phyloP scores from a whole-genome alignment of 1,140 invertebrate species.

The Protaetia brevitarsis region DNA sequence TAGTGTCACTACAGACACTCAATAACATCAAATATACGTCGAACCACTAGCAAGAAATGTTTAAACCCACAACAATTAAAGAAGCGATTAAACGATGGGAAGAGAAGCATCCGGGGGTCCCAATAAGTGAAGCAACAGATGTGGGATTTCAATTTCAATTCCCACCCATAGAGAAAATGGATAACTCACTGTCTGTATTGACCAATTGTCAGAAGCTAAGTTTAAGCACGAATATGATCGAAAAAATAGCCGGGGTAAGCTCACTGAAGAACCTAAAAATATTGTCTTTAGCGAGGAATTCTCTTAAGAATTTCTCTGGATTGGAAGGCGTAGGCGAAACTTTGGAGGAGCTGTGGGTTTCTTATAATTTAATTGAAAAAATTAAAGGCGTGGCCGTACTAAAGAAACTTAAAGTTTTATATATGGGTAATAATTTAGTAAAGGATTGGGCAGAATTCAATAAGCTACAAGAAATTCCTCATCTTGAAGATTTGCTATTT shows the following conservation, averaged over 20 bases:
- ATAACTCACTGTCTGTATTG: conserved; percentile 61
- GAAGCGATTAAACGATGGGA: conserved; percentile 80
- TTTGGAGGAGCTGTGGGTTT: conserved; percentile 90
- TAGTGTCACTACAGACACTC: background rate
- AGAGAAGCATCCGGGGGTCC: conserved; percentile 65
- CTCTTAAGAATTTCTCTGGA: conserved; percentile 83
- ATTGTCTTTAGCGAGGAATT: conserved; percentile 83
- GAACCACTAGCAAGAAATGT: conserved; percentile 46
- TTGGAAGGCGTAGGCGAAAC: conserved; percentile 82
- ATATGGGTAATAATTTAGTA: conserved; percentile 87
- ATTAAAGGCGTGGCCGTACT: conserved; percentile 81
- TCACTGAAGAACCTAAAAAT: conserved; percentile 80
- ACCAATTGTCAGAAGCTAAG: conserved; percentile 75
- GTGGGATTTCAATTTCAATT: conserved; percentile 76
- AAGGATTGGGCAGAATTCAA: conserved; percentile 87
- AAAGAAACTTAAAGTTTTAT: conserved; percentile 77
- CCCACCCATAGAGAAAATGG: conserved; percentile 82
- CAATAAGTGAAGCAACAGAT: conserved; percentile 66
- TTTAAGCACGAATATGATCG: conserved; percentile 89
- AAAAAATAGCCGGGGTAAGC: conserved; percentile 77
- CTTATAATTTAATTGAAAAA: conserved; percentile 92
- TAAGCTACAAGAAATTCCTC: conserved; percentile 66
- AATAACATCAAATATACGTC: background rate
- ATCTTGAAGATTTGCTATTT: conserved; percentile 72
- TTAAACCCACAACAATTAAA: conserved; percentile 72